Conservation (phyloP, 1,140 invertebrate species). For the Daktulosphaira vitifoliae region DNA sequence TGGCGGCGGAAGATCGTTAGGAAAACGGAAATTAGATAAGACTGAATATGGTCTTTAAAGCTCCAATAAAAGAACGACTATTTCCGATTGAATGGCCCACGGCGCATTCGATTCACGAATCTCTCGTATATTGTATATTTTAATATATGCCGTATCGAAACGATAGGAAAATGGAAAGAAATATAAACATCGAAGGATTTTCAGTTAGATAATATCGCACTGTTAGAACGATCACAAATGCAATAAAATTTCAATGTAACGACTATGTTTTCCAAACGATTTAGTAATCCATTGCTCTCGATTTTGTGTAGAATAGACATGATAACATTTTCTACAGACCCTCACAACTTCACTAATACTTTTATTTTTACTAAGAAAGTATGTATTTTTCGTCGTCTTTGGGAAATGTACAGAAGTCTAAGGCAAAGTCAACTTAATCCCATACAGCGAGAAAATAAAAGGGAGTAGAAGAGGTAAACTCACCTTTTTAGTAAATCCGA, state of each 20-base stretch:
- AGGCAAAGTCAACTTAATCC: constrained; percentile 7
- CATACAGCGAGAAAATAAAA: not conserved
- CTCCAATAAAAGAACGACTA: not conserved
- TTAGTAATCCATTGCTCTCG: no score
- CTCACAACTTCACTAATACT: no score
- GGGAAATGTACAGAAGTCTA: constrained; percentile 5
- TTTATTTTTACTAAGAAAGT: no score
- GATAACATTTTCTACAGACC: no score
- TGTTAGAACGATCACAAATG: no score
- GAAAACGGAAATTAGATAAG: no score
- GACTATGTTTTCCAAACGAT: no score
- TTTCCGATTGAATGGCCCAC: not conserved
- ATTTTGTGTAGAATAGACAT: no score
- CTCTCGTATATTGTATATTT: not conserved
- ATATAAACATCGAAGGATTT: not conserved
- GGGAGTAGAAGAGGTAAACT: constrained; percentile 6
- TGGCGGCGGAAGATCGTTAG: no score
- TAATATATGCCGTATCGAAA: no score
- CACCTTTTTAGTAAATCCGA: constrained; percentile 25
- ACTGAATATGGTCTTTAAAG: not conserved
- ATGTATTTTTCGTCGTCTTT: no score
- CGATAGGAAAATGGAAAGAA: no score
- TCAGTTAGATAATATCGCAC: not conserved
- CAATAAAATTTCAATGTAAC: not conserved
- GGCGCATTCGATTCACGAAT: not conserved